Base-by-base conservation (phyloP, 2,888 invertebrate genomes). In the Cheilosia urbana region DNA sequence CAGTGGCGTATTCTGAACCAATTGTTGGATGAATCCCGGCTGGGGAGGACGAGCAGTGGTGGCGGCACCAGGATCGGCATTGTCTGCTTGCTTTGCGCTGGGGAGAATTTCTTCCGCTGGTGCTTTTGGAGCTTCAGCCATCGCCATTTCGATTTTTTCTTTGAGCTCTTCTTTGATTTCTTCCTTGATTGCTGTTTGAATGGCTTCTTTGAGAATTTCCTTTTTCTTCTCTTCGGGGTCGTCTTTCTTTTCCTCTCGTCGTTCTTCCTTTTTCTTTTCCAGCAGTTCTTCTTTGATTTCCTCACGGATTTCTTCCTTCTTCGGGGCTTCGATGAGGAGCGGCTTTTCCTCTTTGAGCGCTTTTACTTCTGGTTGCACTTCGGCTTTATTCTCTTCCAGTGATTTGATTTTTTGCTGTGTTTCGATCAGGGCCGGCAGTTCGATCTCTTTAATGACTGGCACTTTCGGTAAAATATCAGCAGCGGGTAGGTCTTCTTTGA, bases 1-100 rank as follows among this genome's bases (percentile, higher is more conserved):
- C 34, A 91, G 88, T 2, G 91, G 91, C 0, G 90, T 89, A 34
- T 90, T 91, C 66, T 87, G 87, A 2, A 87, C 87, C 2, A 87
- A 24, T 17, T 82, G 82, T 21, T 87, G 87, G 19, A 87, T 82
- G 69, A 87, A 82, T 19, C 87, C 87, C 13, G 76, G 80, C 68
- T 85, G 85, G 4, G 62, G 17, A 7, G 87, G 87, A 45, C 82
- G 81, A 68, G 77, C 82, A 51, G 82, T 87, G 37, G 87, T 82
- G 30, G 87, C 55, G 30, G 87, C 55, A 17, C 27, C 69, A 4
- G 87, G 77, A 53, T 82, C 65, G 40, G 82, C 82, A 19, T 2
- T 72, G 21, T 73, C 81, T 3, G 87, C 81, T 42, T 87, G 87
- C 34, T 82, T 87, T 27, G 19, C 82, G 27, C 76, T 82, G 60